Evolutionary conservation across 2,113 vertebrate genomes (phyloP), one percentile per base, ranked within the genome.

Genomic region (Corythornis madagascariensis): DNA sequence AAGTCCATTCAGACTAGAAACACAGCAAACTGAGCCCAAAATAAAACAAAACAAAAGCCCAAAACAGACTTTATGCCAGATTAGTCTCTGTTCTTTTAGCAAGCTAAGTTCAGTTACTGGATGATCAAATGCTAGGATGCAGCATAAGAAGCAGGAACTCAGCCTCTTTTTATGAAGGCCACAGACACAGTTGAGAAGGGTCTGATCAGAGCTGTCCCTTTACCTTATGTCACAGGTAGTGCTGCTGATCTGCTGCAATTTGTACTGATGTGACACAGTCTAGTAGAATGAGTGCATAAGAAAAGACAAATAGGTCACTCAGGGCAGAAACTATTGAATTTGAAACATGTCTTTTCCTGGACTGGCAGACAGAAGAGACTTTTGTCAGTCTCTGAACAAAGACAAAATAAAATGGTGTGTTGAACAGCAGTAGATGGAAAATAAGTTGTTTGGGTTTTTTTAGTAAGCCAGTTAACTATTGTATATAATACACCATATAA

Each of bases 41-140:
- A 22, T 45, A 66, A n/a, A 65, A 47, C 48, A 75, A 89, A 90
- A 90, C 48, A 71, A 91, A 90, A 90, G 29, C 15, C 61, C n/a
- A 12, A 81, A 88, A 48, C 50, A 52, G 70, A 60, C 33, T 71
- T 93, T 80, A 74, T 71, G 35, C 65, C 56, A 89, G 77, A 90
- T 86, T 74, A 75, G n/a, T 72, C 50, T 81, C 35, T 61, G 48
- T 70, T 84, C 33, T 69, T 84, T 76, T 59, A 78, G 40, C 55
- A 92, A 82, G 48, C 40, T 84, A 74, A 75, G 90, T 5, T 64
- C 40, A 92, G 67, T 90, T 87, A 77, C 77, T 81, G 84, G 61
- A 83, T 75, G 83, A 95, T 61, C 86, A 95, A 92, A 90, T 43
- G 90, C 65, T 77, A 89, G 65, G 65, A 86, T 66, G 43, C 61